Percentiles rank a stretch among this genome's conserved stretches.
These are phyloP conservation scores for Caradrina kadenii DNA, from an alignment of 2,888 invertebrate genomes.

Conservation along the genomic window DNA sequence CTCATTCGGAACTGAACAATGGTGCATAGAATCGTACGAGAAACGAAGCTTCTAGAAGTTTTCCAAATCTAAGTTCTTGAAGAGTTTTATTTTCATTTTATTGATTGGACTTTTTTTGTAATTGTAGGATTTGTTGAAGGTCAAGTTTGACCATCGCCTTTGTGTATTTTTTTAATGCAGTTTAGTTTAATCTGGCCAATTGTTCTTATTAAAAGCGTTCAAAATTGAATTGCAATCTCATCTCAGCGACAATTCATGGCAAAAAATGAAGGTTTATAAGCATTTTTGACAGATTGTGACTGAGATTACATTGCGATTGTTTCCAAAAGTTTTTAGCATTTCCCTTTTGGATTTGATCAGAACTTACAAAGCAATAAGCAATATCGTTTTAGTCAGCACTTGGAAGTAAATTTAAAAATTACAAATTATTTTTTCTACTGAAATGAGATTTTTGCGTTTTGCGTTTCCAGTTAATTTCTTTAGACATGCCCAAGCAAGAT, in stretches of 20 bases:
- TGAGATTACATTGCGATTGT: too few relatives aligned
- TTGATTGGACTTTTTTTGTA: slow-evolving; percentile 5
- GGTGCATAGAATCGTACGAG: slow-evolving; percentile 25
- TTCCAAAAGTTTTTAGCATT: too few relatives aligned
- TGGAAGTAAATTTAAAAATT: too few relatives aligned
- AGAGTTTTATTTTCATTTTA: slow-evolving; percentile 22
- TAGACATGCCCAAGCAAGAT: neutral
- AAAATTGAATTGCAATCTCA: too few relatives aligned
- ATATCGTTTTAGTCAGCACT: too few relatives aligned
- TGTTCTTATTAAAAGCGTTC: too few relatives aligned
- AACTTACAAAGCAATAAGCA: neutral
- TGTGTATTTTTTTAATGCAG: neutral
- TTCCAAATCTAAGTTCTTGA: slow-evolving; percentile 37
- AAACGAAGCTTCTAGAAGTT: slow-evolving; percentile 27
- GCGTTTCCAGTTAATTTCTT: neutral
- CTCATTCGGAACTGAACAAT: slow-evolving; percentile 35
- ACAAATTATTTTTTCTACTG: too few relatives aligned
- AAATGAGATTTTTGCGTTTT: neutral
- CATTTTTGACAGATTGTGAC: too few relatives aligned
- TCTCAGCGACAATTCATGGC: too few relatives aligned
- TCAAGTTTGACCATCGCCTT: neutral
- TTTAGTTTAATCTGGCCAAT: too few relatives aligned
- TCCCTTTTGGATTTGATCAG: neutral
- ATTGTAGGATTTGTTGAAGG: neutral
- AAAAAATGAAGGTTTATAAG: too few relatives aligned